A percentile compares a stretch with the other conserved stretches of the same genome.
Conservation (phyloP, 2,113 vertebrate species). For the Crocuta crocuta region DNA sequence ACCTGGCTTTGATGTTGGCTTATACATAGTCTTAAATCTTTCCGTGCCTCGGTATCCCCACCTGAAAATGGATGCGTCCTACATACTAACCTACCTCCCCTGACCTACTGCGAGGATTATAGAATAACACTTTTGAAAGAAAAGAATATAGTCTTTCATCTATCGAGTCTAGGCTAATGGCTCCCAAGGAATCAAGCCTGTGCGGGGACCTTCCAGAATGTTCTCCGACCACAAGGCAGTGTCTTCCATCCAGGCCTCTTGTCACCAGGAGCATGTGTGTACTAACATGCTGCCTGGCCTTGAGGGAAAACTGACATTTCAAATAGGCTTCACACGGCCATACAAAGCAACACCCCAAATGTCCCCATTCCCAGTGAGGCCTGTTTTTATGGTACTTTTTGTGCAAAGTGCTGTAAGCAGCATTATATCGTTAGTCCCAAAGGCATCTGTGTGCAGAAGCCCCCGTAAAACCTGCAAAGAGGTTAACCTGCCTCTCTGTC, state of each 20-base stretch:
- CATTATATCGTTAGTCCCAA: background rate
- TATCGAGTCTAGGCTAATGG: background rate
- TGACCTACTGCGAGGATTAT: background rate
- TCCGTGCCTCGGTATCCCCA: constrained; percentile 63
- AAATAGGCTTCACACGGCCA: background rate
- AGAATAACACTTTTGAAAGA: background rate
- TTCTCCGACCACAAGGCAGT: background rate
- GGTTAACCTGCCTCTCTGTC: background rate
- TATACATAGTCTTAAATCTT: constrained; percentile 1
- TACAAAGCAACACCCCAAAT: background rate
- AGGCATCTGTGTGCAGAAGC: constrained; percentile 5
- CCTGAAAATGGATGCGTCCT: background rate
- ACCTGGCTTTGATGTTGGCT: background rate
- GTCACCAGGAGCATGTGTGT: background rate
- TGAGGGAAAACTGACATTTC: background rate
- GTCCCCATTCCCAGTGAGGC: background rate
- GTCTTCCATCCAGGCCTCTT: background rate
- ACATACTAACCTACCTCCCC: constrained; percentile 63
- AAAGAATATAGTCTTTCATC: background rate
- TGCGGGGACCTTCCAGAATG: background rate
- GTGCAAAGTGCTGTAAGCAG: background rate
- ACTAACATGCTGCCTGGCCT: background rate
- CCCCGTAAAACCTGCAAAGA: background rate
- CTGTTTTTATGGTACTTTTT: background rate
- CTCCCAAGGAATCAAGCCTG: background rate